phyloP scores from a whole-genome alignment of 2,797 vertebrate genomes.

The Oophaga sylvatica region DNA sequence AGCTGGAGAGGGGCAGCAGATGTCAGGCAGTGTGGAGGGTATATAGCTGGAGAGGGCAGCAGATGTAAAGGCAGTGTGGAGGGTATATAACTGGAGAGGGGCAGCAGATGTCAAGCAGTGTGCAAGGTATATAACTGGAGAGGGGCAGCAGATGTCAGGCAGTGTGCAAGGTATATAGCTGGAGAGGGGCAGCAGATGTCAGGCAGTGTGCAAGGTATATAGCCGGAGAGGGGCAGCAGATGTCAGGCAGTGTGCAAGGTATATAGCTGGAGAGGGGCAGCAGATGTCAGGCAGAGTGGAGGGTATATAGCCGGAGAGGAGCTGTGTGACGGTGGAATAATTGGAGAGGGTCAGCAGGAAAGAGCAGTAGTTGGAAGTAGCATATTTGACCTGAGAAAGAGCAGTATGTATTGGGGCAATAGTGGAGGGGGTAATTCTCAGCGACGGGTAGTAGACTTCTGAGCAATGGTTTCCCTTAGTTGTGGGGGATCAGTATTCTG shows the following conservation, averaged over 20 bases:
- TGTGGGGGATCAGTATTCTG: too few species aligned
- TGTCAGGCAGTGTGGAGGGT: background rate
- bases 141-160: too few species aligned
- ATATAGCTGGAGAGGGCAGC: background rate
- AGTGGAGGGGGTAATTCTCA: too few species aligned
- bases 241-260: background rate
- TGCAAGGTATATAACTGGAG: background rate
- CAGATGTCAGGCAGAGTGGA: too few species aligned
- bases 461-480: background rate
- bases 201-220: background rate
- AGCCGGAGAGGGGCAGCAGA: background rate
- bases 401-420: background rate
- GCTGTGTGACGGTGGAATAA: too few species aligned
- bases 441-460: background rate
- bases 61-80: too few species aligned
- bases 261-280: background rate
- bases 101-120: too few species aligned
- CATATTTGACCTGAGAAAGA: background rate
- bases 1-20: background rate
- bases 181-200: background rate
- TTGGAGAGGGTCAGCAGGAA: too few species aligned
- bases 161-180: too few species aligned
- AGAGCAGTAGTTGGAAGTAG: background rate
- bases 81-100: background rate
- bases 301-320: background rate